Evolutionary conservation across 2,113 vertebrate species (phyloP).

Genomic region (Tragelaphus strepsiceros): DNA sequence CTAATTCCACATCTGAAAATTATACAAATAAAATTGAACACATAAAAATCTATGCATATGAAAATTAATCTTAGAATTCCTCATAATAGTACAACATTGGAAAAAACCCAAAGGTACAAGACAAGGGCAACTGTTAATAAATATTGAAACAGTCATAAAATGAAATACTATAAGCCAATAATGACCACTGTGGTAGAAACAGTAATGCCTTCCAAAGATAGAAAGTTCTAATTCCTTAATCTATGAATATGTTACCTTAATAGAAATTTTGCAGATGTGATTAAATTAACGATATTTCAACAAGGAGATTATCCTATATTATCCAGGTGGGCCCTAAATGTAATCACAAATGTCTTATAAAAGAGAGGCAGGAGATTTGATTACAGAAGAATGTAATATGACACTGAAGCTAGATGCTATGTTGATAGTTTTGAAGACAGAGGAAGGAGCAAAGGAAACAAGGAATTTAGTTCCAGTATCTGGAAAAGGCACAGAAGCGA

Average conservation of each 20-base stretch:
- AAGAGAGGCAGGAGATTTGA: neutral
- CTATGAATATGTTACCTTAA: neutral
- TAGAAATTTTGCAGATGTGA: neutral
- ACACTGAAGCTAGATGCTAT: neutral
- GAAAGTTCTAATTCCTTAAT: neutral
- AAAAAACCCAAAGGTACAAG: neutral
- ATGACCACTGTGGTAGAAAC: neutral
- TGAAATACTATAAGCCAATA: neutral
- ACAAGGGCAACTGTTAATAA: neutral
- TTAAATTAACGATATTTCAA: neutral
- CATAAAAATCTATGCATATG: neutral
- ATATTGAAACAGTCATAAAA: neutral
- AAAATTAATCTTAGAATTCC: neutral
- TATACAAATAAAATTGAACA: neutral
- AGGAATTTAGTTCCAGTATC: neutral
- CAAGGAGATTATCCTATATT: neutral
- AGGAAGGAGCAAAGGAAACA: neutral
- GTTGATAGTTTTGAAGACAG: neutral
- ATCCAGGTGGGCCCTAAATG: neutral
- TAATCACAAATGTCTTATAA: neutral
- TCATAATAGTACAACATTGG: neutral
- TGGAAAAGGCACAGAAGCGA: neutral
- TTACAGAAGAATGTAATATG: neutral
- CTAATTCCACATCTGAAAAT: neutral
- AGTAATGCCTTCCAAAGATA: neutral